Conservation (phyloP, 2,888 invertebrate species). For the Metalampra italica region DNA sequence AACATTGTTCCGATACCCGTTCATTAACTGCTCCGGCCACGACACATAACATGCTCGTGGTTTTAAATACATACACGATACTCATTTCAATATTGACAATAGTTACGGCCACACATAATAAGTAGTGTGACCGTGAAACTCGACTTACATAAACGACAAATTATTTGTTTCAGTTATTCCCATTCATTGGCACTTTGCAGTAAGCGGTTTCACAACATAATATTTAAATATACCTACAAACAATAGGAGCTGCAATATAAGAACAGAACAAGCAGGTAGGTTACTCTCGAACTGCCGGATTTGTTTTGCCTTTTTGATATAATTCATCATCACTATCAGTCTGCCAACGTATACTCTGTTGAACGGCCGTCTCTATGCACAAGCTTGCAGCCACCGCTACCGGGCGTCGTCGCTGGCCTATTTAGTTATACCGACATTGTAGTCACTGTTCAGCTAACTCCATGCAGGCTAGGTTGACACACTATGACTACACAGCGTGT, state of each 20-base stretch:
- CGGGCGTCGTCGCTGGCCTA: too few relatives aligned
- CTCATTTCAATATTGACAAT: constrained; percentile 68
- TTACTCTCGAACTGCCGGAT: neutral
- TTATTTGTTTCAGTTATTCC: constrained; percentile 41
- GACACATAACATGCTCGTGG: constrained; percentile 39
- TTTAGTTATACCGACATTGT: too few relatives aligned
- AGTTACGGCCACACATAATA: constrained; percentile 37
- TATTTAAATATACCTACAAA: neutral
- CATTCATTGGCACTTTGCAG: constrained; percentile 13
- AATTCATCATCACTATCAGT: too few relatives aligned
- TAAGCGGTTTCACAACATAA: neutral
- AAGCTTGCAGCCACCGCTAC: too few relatives aligned
- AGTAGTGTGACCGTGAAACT: constrained; percentile 49
- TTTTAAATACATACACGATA: constrained; percentile 30
- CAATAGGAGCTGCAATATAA: too few relatives aligned
- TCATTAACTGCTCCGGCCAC: constrained; percentile 57
- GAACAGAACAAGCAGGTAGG: neutral
- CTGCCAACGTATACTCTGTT: too few relatives aligned
- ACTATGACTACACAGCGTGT: too few relatives aligned
- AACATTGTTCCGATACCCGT: constrained; percentile 72
- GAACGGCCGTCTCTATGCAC: too few relatives aligned
- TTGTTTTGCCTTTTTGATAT: too few relatives aligned
- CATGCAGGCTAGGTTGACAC: too few relatives aligned
- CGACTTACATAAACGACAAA: constrained; percentile 26
- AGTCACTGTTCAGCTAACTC: too few relatives aligned